Conservation (phyloP, 2,113 vertebrate genomes). For the Oceanites oceanicus region DNA sequence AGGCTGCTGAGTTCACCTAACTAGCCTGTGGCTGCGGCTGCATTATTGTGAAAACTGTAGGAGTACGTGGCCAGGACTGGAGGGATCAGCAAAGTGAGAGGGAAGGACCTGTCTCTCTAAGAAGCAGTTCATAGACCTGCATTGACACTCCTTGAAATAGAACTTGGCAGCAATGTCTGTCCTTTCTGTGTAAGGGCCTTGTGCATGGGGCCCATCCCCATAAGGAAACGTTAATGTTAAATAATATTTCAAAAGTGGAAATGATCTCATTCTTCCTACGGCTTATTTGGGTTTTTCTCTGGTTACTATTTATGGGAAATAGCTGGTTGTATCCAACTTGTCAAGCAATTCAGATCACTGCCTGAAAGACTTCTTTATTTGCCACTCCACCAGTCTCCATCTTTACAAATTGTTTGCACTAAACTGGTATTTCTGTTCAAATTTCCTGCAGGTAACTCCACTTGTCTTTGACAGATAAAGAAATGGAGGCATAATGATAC, state of each 20-base stretch:
- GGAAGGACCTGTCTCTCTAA: background rate
- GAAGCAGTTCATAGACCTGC: background rate
- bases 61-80: background rate
- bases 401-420: background rate
- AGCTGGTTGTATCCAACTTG: background rate
- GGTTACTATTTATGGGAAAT: slow-evolving; percentile 24
- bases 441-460: background rate
- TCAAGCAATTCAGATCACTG: background rate
- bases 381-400: background rate
- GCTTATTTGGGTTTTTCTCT: slow-evolving; percentile 44
- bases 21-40: background rate
- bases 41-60: background rate
- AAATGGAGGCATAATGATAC: background rate
- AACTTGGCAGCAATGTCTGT: background rate
- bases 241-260: slow-evolving; percentile 19
- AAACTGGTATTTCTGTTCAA: background rate
- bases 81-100: background rate
- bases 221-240: slow-evolving; percentile 17
- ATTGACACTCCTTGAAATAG: background rate
- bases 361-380: background rate
- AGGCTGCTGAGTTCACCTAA: background rate
- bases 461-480: background rate
- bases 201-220: background rate
- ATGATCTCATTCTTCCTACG: slow-evolving; percentile 27
- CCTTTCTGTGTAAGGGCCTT: background rate